Conservation (phyloP, 2,888 invertebrate species). For the Diloba caeruleocephala region DNA sequence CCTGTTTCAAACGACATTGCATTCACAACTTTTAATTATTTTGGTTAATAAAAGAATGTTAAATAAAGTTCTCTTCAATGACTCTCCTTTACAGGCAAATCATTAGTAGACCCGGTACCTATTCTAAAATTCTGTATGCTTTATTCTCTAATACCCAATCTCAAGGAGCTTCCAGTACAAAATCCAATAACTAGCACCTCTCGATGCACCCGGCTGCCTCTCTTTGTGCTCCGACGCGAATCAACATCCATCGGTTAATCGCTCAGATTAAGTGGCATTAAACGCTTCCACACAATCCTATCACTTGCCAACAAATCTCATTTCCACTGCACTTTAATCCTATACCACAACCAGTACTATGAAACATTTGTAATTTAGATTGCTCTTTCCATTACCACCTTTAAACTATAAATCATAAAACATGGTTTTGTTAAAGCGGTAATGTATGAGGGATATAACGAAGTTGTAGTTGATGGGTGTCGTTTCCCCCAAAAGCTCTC, state of each 20-base stretch:
- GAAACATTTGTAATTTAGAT: slow-evolving; percentile 25
- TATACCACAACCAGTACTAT: slow-evolving; percentile 37
- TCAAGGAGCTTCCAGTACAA: slow-evolving; percentile 25
- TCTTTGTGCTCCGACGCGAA: slow-evolving; percentile 64
- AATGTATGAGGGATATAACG: slow-evolving; percentile 53
- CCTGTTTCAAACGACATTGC: too few species aligned
- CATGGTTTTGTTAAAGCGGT: slow-evolving; percentile 26
- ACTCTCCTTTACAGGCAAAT: too few species aligned
- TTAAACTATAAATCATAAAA: background rate
- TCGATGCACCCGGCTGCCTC: slow-evolving; percentile 57
- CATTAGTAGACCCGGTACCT: too few species aligned
- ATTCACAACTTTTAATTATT: too few species aligned
- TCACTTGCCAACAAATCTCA: slow-evolving; percentile 84
- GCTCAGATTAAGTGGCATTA: slow-evolving; percentile 80
- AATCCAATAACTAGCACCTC: slow-evolving; percentile 66
- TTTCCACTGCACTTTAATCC: slow-evolving; percentile 85
- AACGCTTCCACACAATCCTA: slow-evolving; percentile 80
- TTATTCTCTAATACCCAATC: background rate
- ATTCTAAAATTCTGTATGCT: too few species aligned
- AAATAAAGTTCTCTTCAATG: too few species aligned
- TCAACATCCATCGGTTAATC: slow-evolving; percentile 73
- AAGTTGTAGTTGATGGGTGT: slow-evolving; percentile 40
- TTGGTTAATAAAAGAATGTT: too few species aligned
- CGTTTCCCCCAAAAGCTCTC: slow-evolving; percentile 74
- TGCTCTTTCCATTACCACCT: slow-evolving; percentile 51